Evolutionary conservation across 2,888 invertebrate species (phyloP).

Genomic region (Bruchidius siliquastri): DNA sequence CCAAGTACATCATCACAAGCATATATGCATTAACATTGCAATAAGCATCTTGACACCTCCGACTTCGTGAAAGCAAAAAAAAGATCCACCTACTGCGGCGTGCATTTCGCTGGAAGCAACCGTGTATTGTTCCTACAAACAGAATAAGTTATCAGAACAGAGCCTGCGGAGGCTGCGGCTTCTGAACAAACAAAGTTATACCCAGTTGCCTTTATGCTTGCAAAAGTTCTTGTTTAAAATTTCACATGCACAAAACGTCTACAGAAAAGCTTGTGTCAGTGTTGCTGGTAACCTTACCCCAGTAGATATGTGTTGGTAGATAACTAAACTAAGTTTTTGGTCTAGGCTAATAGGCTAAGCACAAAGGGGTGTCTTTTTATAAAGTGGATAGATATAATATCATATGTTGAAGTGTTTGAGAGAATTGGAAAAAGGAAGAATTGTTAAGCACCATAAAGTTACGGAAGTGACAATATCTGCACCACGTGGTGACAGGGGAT

Average conservation of each 20-base stretch:
- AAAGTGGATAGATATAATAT: no score
- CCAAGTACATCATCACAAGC: no score
- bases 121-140: conserved; percentile 11
- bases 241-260: conserved; percentile 22
- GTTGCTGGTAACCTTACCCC: not conserved
- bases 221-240: conserved; percentile 24
- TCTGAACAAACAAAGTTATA: conserved; percentile 23
- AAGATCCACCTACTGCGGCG: not conserved
- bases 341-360: no score
- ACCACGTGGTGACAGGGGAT: no score
- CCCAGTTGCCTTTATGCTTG: conserved; percentile 19
- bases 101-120: not conserved
- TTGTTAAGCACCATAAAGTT: no score
- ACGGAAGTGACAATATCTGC: no score
- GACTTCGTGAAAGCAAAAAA: not conserved
- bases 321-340: not conserved
- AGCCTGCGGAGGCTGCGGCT: conserved; percentile 17
- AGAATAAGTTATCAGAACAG: conserved; percentile 23
- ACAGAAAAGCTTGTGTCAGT: conserved; percentile 10
- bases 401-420: no score
- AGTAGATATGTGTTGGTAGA: not conserved
- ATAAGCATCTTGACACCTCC: no score
- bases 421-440: no score
- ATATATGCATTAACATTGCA: no score
- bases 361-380: no score